Conservation (phyloP, 2,113 vertebrate species). For the Aspiorhynchus laticeps region DNA sequence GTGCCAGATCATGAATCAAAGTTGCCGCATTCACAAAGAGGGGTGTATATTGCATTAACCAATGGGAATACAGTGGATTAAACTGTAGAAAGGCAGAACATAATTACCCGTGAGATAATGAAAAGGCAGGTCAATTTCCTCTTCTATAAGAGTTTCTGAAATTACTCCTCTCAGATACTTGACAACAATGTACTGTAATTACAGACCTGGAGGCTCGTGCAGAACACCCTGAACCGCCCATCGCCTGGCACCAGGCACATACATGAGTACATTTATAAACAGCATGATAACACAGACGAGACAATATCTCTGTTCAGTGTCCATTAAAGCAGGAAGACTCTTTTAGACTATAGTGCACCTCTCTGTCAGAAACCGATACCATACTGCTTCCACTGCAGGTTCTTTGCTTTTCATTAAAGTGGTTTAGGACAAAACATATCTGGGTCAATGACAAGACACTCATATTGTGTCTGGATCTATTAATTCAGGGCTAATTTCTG, state of each 20-base stretch:
- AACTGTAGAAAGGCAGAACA: slow-evolving; percentile 50
- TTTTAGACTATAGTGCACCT: neutral
- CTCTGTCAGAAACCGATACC: neutral
- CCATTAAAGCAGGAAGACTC: slow-evolving; percentile 2
- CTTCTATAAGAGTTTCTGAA: slow-evolving; percentile 44
- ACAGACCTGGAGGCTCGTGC: slow-evolving; percentile 42
- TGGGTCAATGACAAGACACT: neutral
- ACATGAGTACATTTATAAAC: slow-evolving; percentile 49
- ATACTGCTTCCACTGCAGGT: neutral
- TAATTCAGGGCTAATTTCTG: slow-evolving; percentile 11
- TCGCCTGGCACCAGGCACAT: slow-evolving; percentile 17
- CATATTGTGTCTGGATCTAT: neutral
- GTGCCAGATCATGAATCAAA: slow-evolving; percentile 34
- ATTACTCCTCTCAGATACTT: slow-evolving; percentile 51
- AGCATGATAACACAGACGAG: neutral
- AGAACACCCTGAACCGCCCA: slow-evolving; percentile 13
- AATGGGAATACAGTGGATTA: slow-evolving; percentile 29
- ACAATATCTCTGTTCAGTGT: slow-evolving; percentile 17
- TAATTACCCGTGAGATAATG: slow-evolving; percentile 61
- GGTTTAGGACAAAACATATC: neutral
- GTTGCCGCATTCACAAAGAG: slow-evolving; percentile 5
- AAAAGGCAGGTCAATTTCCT: slow-evolving; percentile 56
- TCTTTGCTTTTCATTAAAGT: neutral
- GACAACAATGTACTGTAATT: slow-evolving; percentile 52
- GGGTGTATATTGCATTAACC: neutral